phyloP scores from a whole-genome alignment of 2,888 invertebrate species.

The Acrocera orbiculus region DNA sequence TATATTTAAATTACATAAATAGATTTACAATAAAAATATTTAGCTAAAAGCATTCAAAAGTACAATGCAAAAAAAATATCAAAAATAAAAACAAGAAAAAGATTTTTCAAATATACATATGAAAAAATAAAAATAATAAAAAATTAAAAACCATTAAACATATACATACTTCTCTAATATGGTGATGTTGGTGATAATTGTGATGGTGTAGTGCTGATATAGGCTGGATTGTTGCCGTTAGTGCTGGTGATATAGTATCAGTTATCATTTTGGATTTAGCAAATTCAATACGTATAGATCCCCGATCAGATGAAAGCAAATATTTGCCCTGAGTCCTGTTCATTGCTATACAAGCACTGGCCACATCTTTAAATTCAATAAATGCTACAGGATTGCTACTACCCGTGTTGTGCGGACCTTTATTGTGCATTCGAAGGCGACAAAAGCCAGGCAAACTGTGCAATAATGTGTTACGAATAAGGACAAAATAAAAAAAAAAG shows the following conservation, averaged over 20 bases:
- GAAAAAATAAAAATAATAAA: constrained; percentile 1
- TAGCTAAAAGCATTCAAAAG: no score
- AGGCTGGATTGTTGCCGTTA: constrained; percentile 24
- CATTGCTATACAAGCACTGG: constrained; percentile 84
- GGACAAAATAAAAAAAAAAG: neutral
- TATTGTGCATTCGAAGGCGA: constrained; percentile 88
- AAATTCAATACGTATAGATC: constrained; percentile 96
- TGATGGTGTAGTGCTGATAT: constrained; percentile 31
- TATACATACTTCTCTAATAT: constrained; percentile 33
- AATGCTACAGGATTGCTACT: constrained; percentile 83
- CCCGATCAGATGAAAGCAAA: constrained; percentile 89
- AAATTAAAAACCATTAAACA: constrained; percentile 3
- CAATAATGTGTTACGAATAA: constrained; percentile 5
- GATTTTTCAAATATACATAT: no score
- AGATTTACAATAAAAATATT: no score
- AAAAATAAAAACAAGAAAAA: no score
- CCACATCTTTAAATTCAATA: constrained; percentile 89
- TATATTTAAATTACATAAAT: no score
- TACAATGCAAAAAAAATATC: no score
- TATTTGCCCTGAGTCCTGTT: constrained; percentile 88
- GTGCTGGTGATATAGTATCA: constrained; percentile 23
- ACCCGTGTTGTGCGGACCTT: constrained; percentile 37
- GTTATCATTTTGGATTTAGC: constrained; percentile 97
- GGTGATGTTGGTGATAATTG: constrained; percentile 25
- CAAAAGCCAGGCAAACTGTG: constrained; percentile 95